A percentile compares a stretch with the other conserved stretches of the same genome.
Conservation (phyloP, 2,888 invertebrate species). For the Odontomyia ornata region DNA sequence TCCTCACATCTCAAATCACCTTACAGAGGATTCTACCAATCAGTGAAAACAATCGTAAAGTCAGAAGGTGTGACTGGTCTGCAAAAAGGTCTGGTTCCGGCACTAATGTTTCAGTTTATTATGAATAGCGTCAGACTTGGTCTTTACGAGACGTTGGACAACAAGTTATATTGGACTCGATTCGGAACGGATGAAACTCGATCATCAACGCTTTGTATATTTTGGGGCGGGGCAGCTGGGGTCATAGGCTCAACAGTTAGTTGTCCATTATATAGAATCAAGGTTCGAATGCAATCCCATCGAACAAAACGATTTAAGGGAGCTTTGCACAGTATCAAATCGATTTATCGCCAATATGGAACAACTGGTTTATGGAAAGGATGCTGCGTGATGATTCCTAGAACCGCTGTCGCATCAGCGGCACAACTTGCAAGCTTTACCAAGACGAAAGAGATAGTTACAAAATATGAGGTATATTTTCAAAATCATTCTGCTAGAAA, state of each 20-base stretch:
- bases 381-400: constrained; percentile 74
- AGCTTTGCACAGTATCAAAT: constrained; percentile 65
- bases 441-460: no score
- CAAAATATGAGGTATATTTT: no score
- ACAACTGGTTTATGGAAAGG: constrained; percentile 80
- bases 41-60: constrained; percentile 76
- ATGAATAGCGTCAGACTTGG: constrained; percentile 67
- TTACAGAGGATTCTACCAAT: constrained; percentile 83
- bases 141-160: constrained; percentile 70
- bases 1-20: constrained; percentile 57
- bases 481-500: no score
- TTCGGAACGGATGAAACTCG: constrained; percentile 46
- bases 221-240: constrained; percentile 67
- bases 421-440: no score
- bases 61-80: constrained; percentile 80
- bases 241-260: constrained; percentile 73
- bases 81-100: constrained; percentile 83
- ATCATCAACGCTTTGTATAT: constrained; percentile 52
- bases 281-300: constrained; percentile 81
- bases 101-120: constrained; percentile 81
- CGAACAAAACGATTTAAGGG: constrained; percentile 69
- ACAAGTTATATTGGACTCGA: constrained; percentile 65
- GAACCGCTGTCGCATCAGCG: constrained; percentile 82
- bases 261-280: constrained; percentile 82
- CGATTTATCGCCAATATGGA: constrained; percentile 68